Base-by-base conservation (phyloP, 2,888 invertebrate species). In the Lacanobia oleracea region DNA sequence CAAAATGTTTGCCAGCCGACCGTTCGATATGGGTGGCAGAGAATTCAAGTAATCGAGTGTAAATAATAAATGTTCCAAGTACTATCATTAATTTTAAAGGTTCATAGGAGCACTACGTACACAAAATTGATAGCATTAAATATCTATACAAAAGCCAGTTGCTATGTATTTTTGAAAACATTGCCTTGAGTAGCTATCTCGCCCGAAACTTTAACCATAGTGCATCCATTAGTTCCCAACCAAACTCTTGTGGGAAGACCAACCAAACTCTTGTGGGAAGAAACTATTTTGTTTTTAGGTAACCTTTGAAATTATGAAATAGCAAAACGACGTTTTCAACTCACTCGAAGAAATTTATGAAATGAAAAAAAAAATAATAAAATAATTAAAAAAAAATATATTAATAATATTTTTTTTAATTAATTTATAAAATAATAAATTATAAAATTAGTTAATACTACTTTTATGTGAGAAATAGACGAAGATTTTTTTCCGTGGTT, bases 21-120 rank as follows among this genome's bases (percentile, higher is more conserved):
- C 10, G 37, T 10, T 14, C 3, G 3, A 40, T 37, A 57, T 16
- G 18, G 45, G 18, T 59, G 37, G 53, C 40, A 50, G 27, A 40
- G 59, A 59, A 53, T 69, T 51, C 23, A 77, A 68, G 77, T 60
- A 48, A 74, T 70, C 53, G 48, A 18, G 12, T 45, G 21, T 74
- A 48, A 70, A 77, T 74, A 74, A 48, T 60, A 53, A 60, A 74
- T 40, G 78, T n/a, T 40, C 21, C 1, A 7, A 21, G 37, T 59
- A n/a, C 40, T 76, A 48, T 21, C 10, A 66, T 76, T 48, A 56
- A 72, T 40, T 21, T 8, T 33, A 21, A 12, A 48, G 23, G 27
- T 48, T 21, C 18, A 14, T 12, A 45, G 33, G 43, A 37, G 23
- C 23, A 56, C n/a, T 50, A 21, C 21, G 18, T 27, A 43, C 16